Evolutionary conservation across 2,888 invertebrate genomes (phyloP).

Genomic region (Apamea monoglypha): DNA sequence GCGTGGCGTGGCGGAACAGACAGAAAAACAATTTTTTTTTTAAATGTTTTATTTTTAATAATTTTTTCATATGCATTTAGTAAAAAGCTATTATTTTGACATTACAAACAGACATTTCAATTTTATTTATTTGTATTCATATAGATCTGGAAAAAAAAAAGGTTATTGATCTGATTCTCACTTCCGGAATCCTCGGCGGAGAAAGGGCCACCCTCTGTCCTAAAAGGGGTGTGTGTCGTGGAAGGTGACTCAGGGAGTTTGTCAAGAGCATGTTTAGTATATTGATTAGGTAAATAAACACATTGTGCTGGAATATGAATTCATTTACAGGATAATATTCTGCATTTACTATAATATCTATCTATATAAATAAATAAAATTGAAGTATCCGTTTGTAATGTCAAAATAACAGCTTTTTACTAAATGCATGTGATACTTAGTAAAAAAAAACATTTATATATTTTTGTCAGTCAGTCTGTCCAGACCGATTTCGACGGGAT

Average conservation of each 20-base stretch:
- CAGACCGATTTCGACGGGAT: not conserved
- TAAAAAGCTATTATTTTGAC: not conserved
- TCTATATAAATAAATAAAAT: too few relatives aligned
- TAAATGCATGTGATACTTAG: too few relatives aligned
- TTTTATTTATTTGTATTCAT: too few relatives aligned
- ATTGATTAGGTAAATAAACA: not conserved
- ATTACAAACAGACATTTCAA: too few relatives aligned
- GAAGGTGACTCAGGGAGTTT: slow-evolving; percentile 34
- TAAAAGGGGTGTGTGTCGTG: slow-evolving; percentile 21
- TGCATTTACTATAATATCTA: too few relatives aligned
- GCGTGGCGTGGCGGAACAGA: not conserved
- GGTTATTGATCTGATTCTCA: slow-evolving; percentile 23
- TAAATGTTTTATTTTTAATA: too few relatives aligned
- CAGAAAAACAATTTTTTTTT: too few relatives aligned
- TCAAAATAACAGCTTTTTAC: too few relatives aligned
- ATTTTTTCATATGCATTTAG: not conserved
- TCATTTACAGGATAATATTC: not conserved
- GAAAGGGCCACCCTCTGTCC: slow-evolving; percentile 19
- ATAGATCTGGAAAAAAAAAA: too few relatives aligned
- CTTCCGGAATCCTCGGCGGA: slow-evolving; percentile 4
- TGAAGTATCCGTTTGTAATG: too few relatives aligned
- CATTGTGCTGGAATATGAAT: not conserved
- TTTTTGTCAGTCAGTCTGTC: not conserved
- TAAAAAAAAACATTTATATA: too few relatives aligned
- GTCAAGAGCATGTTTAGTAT: not conserved